Evolutionary conservation across 1,140 invertebrate genomes (phyloP), one percentile per base, ranked within the genome.

Genomic region (Lepidurus packardi): DNA sequence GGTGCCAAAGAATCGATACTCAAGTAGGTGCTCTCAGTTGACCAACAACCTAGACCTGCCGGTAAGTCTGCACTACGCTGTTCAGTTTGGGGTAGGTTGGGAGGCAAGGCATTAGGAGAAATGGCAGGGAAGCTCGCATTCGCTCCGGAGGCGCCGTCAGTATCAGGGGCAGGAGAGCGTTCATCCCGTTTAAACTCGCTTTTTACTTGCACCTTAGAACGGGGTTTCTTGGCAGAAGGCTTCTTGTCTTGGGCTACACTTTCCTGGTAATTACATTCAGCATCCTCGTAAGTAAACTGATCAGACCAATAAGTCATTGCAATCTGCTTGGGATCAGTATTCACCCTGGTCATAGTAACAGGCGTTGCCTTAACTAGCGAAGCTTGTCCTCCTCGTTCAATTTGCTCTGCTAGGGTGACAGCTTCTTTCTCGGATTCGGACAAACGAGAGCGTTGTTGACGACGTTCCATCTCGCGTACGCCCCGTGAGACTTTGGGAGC

Each of bases 11-110:
- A n/a, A n/a, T 65, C 53, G 13, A 16, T 76, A 81, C 88, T 88
- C 81, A 94, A 85, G 83, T 93, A 93, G 75, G 92, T 94, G 84
- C 91, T 94, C 83, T 92, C 89, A 84, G 93, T 93, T 83, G 89
- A 90, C 92, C 93, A 94, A 82, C 91, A 91, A 85, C 91, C 91
- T 80, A 93, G 89, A 75, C 92, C 91, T 79, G 91, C 90, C 7
- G 92, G 92, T 74, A 93, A 86, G 85, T 92, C 90, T 80, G 91
- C 89, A 77, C 90, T 88, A 81, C 91, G 87, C 81, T 90, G 90
- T 83, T 91, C 89, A 1, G 91, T 91, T 73, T 73, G 83, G 78
- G 78, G 73, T 21, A 80, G 77, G 41, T 80, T 79, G 79, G 79
- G 7, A 9, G 53, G 53, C 76, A 77, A 74, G 77, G 75, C 77